Base-by-base conservation (phyloP, 2,888 invertebrate species). In the Siphonodentalium dalli region DNA sequence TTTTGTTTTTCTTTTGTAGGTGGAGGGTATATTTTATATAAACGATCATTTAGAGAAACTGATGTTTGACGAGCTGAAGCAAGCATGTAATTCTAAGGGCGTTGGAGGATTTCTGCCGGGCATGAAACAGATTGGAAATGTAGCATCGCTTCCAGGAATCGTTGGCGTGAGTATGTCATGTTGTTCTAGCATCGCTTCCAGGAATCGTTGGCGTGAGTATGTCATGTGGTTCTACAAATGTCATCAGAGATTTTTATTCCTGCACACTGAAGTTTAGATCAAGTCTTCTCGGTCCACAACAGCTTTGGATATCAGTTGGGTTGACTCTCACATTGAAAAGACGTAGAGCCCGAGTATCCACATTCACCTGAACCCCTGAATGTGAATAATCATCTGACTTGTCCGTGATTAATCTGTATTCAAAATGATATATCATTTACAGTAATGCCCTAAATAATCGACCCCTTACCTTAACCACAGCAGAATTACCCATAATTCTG, bases 81-180 rank as follows among this genome's bases (percentile, higher is more conserved):
- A 95, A 82, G 86, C 95, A 0, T 95, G 95, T 78, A 87, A 92
- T 35, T 91, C 92, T 3, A 93, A 93, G 18, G 81, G 80, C 3
- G 87, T 92, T 9, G 99, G 99, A 47, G 99, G 99, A 0, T 99
- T 99, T 80, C 85, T 99, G 47, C 99, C 99, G 0, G 99, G 97
- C 4, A 93, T 99, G 60, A 97, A 98, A 83, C 99, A 99, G 84
- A 99, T 99, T 61, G 98, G 94, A 3, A 99, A 99, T 85, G 99
- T 99, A 27, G 99, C 99, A 28, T 95, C 98, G 0, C 84, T 99
- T 54, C 99, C 99, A 11, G 98, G 98, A 1, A 98, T 98, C 65
- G 95, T 98, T 13, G 92, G 93, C 40, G 82, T 83, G 68, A 61
- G 74, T 68, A 35, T 49, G 13, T 21, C 13, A 9, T 27, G 8